Base-by-base conservation (phyloP, 2,797 vertebrate species). In the Champsocephalus gunnari region DNA sequence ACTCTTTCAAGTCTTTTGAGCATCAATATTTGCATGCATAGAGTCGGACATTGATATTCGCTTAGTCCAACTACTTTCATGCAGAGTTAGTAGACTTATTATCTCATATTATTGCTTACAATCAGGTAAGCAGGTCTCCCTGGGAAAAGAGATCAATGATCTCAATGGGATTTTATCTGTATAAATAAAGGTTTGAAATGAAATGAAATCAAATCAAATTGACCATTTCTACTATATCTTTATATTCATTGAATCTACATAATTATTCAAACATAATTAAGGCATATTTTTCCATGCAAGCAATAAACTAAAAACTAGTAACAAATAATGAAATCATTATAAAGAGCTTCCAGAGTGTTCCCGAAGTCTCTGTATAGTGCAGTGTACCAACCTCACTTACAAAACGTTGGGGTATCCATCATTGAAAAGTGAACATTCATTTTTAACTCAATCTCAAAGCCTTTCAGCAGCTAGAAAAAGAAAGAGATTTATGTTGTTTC, bases 361-460 rank as follows among this genome's bases (percentile, higher is more conserved):
- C 16, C 16, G 51, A 49, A 66, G 53, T 60, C 38, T 14, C 17
- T 48, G 43, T 53, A 62, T 53, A 43, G 19, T 43, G 65, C 3
- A 63, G 7, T 17, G 66, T 38, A 34, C 60, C 54, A 16, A 51
- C 60, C 45, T 97, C 94, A 97, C 90, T 96, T 96, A 92, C 97
- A 98, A 11, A 97, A 89, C 0, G 95, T 94, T 0, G 94, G 95
- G 1, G 97, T 92, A 77, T 99, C 96, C 96, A 97, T 93, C 50
- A 97, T 97, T 71, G 96, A 92, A 92, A 99, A 99, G 81, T 94
- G 96, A 70, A 99, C 94, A 28, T 95, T 96, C 98, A 99, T 99
- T 92, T 94, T 97, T 45, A 96, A 95, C 91, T 99, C 98, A 1
- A 99, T 97, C 86, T 98, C 97, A 1, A 98, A 96, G 19, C 93